phyloP scores from a whole-genome alignment of 2,888 invertebrate species.

The Helleia helle region DNA sequence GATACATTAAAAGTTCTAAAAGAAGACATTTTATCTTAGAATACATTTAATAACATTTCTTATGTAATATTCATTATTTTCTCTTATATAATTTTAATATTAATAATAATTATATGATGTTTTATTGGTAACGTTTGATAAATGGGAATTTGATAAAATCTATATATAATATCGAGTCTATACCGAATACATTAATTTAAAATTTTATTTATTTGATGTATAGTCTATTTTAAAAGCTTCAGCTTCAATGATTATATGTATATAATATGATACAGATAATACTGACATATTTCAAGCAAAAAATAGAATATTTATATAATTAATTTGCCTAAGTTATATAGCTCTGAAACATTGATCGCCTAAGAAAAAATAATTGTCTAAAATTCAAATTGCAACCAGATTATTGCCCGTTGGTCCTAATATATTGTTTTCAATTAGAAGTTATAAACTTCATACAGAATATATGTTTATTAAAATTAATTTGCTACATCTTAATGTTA shows the following conservation, averaged over 20 bases:
- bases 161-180: conserved; percentile 10
- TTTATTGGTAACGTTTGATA: conserved; percentile 13
- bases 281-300: conserved; percentile 6
- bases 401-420: conserved; percentile 21
- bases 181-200: conserved; percentile 9
- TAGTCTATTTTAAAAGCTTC: conserved; percentile 2
- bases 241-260: neutral
- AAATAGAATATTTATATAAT: conserved; percentile 20
- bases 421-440: conserved; percentile 12
- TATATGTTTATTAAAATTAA: conserved; percentile 9
- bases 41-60: conserved; percentile 12
- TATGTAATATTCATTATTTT: conserved; percentile 3
- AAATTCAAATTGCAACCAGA: conserved; percentile 17
- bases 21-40: conserved; percentile 11
- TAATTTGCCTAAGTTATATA: conserved; percentile 16
- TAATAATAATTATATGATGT: conserved; percentile 9
- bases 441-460: neutral
- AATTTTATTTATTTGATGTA: conserved; percentile 4
- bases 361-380: conserved; percentile 16
- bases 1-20: conserved; percentile 17
- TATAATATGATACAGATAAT: conserved; percentile 11
- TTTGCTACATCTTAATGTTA: conserved; percentile 1
- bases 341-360: conserved; percentile 10
- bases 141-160: conserved; percentile 18
- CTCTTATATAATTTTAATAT: too few relatives aligned